Evolutionary conservation across 2,797 vertebrate genomes (phyloP).

Genomic region (Vespertilio murinus): DNA sequence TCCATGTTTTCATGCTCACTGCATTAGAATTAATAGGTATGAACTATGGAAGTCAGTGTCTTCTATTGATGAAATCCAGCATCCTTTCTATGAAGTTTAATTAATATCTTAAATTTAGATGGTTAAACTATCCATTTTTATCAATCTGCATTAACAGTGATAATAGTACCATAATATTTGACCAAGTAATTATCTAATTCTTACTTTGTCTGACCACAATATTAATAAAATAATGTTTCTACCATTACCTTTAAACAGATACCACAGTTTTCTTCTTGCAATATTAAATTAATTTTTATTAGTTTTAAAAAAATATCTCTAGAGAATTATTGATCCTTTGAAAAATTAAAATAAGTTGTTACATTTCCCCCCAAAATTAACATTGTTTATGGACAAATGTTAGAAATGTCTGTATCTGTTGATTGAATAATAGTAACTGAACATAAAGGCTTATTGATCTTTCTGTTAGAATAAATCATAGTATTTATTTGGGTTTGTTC

Average conservation of each 20-base stretch:
- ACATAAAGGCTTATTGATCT: not conserved
- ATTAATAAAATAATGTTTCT: slow-evolving; percentile 62
- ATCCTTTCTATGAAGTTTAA: not conserved
- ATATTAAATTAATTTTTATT: slow-evolving; percentile 56
- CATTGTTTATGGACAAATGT: not conserved
- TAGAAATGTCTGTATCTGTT: not conserved
- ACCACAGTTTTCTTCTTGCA: slow-evolving; percentile 44
- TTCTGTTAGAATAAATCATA: not conserved
- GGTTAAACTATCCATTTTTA: not conserved
- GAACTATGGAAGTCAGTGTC: not conserved
- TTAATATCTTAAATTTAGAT: slow-evolving; percentile 51
- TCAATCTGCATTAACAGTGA: slow-evolving; percentile 33
- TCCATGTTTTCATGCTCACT: not conserved
- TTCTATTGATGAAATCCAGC: not conserved
- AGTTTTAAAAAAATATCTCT: too few species aligned
- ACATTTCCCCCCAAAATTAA: not conserved
- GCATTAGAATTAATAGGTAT: not conserved
- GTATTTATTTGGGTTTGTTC: not conserved
- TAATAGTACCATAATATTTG: slow-evolving; percentile 33
- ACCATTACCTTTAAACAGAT: slow-evolving; percentile 40
- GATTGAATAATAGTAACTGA: not conserved
- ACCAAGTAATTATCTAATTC: not conserved
- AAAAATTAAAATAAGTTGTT: not conserved
- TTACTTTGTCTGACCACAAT: slow-evolving; percentile 50
- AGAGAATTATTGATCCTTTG: not conserved